Evolutionary conservation across 2,888 invertebrate genomes (phyloP).

Genomic region (Thumatha senex): DNA sequence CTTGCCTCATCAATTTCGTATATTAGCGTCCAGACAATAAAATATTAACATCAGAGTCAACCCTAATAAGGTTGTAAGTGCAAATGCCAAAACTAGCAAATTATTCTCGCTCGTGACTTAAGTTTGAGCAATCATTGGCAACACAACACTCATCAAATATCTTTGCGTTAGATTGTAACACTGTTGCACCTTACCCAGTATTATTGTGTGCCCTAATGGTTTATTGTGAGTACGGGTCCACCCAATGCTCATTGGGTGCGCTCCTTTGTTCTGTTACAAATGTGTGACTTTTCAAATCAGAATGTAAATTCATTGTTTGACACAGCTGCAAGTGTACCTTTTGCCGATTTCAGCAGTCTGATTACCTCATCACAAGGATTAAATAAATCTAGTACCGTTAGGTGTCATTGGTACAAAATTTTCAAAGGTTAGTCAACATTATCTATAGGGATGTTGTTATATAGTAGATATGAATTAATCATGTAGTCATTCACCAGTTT

Average conservation of each 20-base stretch:
- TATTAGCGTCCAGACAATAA: too few relatives aligned
- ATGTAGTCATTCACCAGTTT: too few relatives aligned
- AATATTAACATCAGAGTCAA: not conserved
- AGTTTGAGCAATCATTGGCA: constrained; percentile 67
- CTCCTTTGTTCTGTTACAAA: constrained; percentile 4
- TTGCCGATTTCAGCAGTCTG: too few relatives aligned
- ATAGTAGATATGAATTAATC: too few relatives aligned
- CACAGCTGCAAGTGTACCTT: too few relatives aligned
- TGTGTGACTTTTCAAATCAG: not conserved
- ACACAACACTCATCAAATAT: constrained; percentile 65
- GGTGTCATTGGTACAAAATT: too few relatives aligned
- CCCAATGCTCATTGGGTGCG: not conserved
- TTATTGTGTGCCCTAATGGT: constrained; percentile 26
- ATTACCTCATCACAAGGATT: too few relatives aligned
- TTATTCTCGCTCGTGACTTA: constrained; percentile 74
- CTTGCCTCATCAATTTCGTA: too few relatives aligned
- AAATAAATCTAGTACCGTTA: too few relatives aligned
- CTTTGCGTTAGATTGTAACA: constrained; percentile 31
- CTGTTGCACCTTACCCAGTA: constrained; percentile 18
- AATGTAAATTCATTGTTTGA: not conserved
- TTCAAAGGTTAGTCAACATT: too few relatives aligned
- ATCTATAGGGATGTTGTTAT: too few relatives aligned
- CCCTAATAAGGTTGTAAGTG: constrained; percentile 36
- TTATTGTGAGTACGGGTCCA: constrained; percentile 14
- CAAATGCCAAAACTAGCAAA: constrained; percentile 76